Evolutionary conservation across 1,140 invertebrate genomes (phyloP), one percentile per base, ranked within the genome.

Genomic region (Hormaphis cornu): DNA sequence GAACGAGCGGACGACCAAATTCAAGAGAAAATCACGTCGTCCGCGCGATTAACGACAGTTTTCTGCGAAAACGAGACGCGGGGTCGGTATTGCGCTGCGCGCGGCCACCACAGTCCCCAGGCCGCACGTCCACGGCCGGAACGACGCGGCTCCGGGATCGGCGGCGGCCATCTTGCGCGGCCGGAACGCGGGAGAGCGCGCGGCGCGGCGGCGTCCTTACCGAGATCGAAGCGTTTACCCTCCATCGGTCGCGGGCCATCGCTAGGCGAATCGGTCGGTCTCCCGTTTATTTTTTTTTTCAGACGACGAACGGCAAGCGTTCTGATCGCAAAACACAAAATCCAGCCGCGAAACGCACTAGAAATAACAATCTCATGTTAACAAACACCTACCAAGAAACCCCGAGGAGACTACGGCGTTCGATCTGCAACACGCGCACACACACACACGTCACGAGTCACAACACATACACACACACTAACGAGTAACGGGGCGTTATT

Each of bases 141-240:
- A n/a, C n/a, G n/a, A n/a, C n/a, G n/a, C n/a, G n/a, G n/a, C n/a
- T n/a, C n/a, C n/a, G 42, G 44, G 50, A 66, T 33, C 24, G 44
- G 61, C 44, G 44, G 40, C 61, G 61, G 61, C 61, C 61, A 66
- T 66, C 50, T 66, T 66, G 61, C 50, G 20, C 14, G 54, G 44
- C 28, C 61, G 28, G 61, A 66, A 50, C n/a, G n/a, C n/a, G n/a
- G n/a, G 61, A 63, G 18, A 48, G n/a, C 24, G 40, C n/a, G 28
- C 20, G 61, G 50, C 50, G 61, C 61, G n/a, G n/a, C n/a, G n/a
- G n/a, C n/a, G n/a, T n/a, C n/a, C n/a, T 66, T 66, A 66, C 61
- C 61, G 50, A 66, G 61, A 66, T 66, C 61, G 61, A 66, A 66
- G 61, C 61, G 61, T 50, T 66, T 66, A 48, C 61, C 61, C 61